Percentiles rank a stretch among this genome's conserved stretches.
Evolutionary conservation across 2,888 invertebrate species (phyloP).

Genomic region (Drosophila anomelani): DNA sequence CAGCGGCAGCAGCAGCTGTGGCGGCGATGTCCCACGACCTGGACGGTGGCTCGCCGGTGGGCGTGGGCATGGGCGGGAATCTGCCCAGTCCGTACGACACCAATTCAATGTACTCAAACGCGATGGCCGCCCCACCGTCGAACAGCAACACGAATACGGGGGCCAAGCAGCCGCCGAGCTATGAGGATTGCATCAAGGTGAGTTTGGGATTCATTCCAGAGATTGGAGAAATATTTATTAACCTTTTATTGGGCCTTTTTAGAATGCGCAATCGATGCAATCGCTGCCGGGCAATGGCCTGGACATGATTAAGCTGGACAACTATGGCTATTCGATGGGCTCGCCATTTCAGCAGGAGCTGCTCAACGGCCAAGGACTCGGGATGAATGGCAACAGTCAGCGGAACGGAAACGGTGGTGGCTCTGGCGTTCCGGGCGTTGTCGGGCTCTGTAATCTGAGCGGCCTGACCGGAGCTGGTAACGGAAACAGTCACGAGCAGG

Average conservation of each 20-base stretch:
- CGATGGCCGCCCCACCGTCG: constrained; percentile 89
- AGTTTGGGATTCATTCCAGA: constrained; percentile 25
- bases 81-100: constrained; percentile 94
- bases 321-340: constrained; percentile 86
- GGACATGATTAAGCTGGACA: constrained; percentile 87
- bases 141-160: constrained; percentile 83
- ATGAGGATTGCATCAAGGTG: constrained; percentile 95
- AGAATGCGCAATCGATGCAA: constrained; percentile 89
- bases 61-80: constrained; percentile 83
- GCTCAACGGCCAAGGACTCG: constrained; percentile 80
- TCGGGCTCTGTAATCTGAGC: constrained; percentile 61
- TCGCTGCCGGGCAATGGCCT: constrained; percentile 80
- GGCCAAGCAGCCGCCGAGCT: constrained; percentile 93
- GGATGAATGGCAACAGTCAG: constrained; percentile 69
- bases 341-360: constrained; percentile 85
- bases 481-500: constrained; percentile 86
- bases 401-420: constrained; percentile 12
- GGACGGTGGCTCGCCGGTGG: constrained; percentile 33
- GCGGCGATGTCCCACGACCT: constrained; percentile 33
- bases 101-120: constrained; percentile 92
- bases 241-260: not conserved
- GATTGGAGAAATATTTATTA: not conserved
- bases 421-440: not conserved
- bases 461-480: constrained; percentile 60
- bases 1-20: constrained; percentile 6